These are phyloP conservation scores for Sebastes diploproa DNA, from an alignment of 2,797 vertebrate genomes.

Conservation along the genomic window DNA sequence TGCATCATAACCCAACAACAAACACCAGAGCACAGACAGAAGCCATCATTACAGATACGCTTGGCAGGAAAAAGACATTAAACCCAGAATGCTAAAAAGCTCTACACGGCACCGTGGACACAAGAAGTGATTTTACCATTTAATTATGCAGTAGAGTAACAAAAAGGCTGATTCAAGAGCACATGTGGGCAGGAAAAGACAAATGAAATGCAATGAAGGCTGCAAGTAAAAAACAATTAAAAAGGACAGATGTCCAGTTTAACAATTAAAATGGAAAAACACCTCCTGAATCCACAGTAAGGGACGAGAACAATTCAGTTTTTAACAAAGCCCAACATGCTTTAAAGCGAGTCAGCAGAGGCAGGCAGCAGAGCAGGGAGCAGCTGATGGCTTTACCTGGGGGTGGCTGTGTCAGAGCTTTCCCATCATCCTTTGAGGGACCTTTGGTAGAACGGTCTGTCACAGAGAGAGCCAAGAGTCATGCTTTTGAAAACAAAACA, in stretches of 20 bases:
- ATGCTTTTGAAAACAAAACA: slow-evolving; percentile 15
- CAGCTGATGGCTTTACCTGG: slow-evolving; percentile 67
- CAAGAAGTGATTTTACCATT: background rate
- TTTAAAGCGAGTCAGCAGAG: background rate
- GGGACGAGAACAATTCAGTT: background rate
- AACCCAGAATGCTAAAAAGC: background rate
- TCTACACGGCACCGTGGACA: background rate
- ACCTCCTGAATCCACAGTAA: background rate
- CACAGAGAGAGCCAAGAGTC: slow-evolving; percentile 64
- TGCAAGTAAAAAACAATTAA: background rate
- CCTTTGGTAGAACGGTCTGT: slow-evolving; percentile 67
- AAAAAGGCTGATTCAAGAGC: background rate
- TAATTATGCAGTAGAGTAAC: background rate
- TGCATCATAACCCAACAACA: background rate
- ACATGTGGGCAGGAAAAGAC: background rate
- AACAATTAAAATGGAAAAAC: slow-evolving; percentile 7
- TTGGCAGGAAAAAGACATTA: background rate
- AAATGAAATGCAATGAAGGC: background rate
- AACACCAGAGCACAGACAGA: background rate
- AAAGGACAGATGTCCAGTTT: background rate
- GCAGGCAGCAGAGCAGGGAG: slow-evolving; percentile 1
- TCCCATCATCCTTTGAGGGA: slow-evolving; percentile 72
- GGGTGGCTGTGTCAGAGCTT: slow-evolving; percentile 49
- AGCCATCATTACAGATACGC: background rate
- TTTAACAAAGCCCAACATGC: slow-evolving; percentile 14